Base-by-base conservation (phyloP, 2,113 vertebrate genomes). In the Zapornia atra region DNA sequence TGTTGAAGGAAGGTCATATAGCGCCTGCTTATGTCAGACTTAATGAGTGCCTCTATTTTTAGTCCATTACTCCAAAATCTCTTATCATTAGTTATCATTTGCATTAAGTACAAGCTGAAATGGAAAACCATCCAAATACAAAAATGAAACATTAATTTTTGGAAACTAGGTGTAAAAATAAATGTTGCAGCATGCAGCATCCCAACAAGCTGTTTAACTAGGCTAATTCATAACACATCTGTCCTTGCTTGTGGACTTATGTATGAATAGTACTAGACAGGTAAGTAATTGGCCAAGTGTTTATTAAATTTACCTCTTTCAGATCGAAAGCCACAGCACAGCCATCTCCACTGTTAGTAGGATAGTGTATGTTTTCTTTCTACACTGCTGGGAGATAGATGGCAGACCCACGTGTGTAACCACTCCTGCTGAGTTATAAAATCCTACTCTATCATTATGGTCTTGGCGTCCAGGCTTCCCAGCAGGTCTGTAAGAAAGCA, bases 331-430 rank as follows among this genome's bases (percentile, higher is more conserved):
- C 12, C 22, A 40, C 16, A 69, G 48, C 48, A 90, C 70, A 86
- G 54, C 22, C 42, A 19, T 73, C 75, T 63, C 66, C 56, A 46
- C 22, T 66, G n/a, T 44, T 66, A 68, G 22, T 21, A 71, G 42
- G 25, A 26, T 38, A 54, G 19, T 3, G 7, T 44, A 31, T 50
- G 56, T 63, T 70, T 75, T 54, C 34, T 40, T 69, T 57, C 68
- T 66, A 3, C 34, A 20, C 22, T 0, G 0, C 64, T 34, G 60
- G 10, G 15, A 59, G 64, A 38, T 7, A 34, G 48, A 42, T 51
- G 19, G 9, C 34, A 81, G 81, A 66, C 9, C 26, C 15, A 61
- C 57, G 9, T 1, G 8, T 70, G 34, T 28, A 79, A 13, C 24
- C 18, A 25, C 50, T 86, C 51, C 75, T 65, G 12, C 40, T 48